Evolutionary conservation across 2,113 vertebrate genomes (phyloP), one percentile per base, ranked within the genome.

Genomic region (Bambusicola thoracicus): DNA sequence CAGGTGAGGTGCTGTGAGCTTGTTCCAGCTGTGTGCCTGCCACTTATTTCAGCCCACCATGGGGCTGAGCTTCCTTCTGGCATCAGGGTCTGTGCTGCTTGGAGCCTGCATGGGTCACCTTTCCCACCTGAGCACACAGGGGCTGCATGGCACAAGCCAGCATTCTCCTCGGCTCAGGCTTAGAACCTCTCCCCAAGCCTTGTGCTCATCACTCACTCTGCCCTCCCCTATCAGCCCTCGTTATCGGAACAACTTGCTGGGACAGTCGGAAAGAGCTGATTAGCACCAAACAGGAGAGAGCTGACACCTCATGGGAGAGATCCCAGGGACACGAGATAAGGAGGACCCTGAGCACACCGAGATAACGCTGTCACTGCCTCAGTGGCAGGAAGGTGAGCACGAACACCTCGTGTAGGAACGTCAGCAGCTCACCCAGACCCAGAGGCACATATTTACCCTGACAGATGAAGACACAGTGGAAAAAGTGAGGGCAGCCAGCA

Each of bases 261-360:
- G 44, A 44, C 77, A 61, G 46, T 46, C 40, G 11, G 76, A 78
- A 88, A 7, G 29, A n/a, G 78, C 81, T 91, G 78, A 80, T 89
- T 65, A 92, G 80, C 41, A 13, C 44, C 16, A 61, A 24, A 27
- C 68, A 59, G 69, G 48, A 87, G 74, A n/a, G 51, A 6, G 9
- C 76, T 36, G 80, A 89, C 93, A 89, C 69, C 61, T 78, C 65
- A 8, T 30, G 36, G 6, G 91, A 78, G 87, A 77, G n/a, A 55
- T 63, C 58, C 63, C 55, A 53, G 41, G 68, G 69, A 77, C 48
- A 9, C 38, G 82, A 92, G 77, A 89, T 83, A 84, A 92, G 90
- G 3, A 53, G 85, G 85, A 40, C 44, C 79, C 69, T 59, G 48
- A 38, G 78, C 12, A 70, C 85, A 70, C 65, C 21, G 3, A 78